phyloP scores from a whole-genome alignment of 2,113 vertebrate genomes.

The Clarias magur region DNA sequence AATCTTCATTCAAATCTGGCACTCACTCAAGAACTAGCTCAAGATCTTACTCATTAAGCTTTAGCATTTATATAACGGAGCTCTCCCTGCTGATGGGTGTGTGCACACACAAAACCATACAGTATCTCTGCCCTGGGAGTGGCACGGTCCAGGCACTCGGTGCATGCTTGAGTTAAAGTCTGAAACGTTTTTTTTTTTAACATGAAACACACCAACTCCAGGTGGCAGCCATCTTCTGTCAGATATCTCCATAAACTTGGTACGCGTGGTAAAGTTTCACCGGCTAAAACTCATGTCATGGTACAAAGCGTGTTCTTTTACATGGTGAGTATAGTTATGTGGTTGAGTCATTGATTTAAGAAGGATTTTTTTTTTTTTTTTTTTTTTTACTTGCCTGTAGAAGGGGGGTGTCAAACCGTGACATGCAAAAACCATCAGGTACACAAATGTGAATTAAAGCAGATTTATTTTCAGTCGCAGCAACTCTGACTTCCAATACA shows the following conservation, averaged over 20 bases:
- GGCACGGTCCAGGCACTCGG: not conserved
- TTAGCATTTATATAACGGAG: not conserved
- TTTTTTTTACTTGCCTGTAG: too few relatives aligned
- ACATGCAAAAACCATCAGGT: not conserved
- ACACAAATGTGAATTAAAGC: not conserved
- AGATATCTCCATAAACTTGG: not conserved
- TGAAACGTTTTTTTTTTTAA: not conserved
- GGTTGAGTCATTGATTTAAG: not conserved
- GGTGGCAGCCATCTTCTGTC: slow-evolving; percentile 16
- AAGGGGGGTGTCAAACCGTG: not conserved
- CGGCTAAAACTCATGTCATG: not conserved
- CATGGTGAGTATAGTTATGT: not conserved
- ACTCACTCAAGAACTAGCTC: not conserved
- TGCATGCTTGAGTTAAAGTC: slow-evolving; percentile 1
- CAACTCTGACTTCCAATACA: not conserved
- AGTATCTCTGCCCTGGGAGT: not conserved
- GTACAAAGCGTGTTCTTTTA: not conserved
- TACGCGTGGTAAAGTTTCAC: not conserved
- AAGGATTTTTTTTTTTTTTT: not conserved
- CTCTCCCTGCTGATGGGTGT: not conserved
- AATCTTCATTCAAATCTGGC: not conserved
- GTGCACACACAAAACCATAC: not conserved
- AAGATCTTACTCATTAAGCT: not conserved
- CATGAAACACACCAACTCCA: not conserved
- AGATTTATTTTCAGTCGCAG: not conserved